Evolutionary conservation across 2,113 vertebrate species (phyloP).

Genomic region (Bubo blakistoni): DNA sequence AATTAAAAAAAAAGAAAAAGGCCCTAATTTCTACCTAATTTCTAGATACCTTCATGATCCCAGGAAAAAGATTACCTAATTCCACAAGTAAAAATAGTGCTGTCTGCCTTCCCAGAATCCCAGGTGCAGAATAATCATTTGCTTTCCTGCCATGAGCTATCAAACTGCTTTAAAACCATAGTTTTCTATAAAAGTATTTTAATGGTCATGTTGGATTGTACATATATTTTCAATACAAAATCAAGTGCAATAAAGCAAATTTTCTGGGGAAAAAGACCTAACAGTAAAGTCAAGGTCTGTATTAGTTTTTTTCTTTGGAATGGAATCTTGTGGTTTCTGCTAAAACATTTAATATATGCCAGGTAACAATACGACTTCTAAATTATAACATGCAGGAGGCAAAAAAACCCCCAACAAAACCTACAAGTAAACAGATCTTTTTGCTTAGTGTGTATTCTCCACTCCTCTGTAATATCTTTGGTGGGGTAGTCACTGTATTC

Average conservation of each 20-base stretch:
- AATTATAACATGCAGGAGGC: not conserved
- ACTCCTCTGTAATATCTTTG: not conserved
- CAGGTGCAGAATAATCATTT: not conserved
- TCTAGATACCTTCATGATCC: not conserved
- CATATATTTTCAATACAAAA: not conserved
- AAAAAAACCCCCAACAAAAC: not conserved
- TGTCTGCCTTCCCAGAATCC: not conserved
- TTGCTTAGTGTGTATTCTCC: not conserved
- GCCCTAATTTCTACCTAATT: not conserved
- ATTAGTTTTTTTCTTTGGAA: not conserved
- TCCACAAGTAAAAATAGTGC: not conserved
- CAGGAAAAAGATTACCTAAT: not conserved
- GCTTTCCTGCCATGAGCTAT: not conserved
- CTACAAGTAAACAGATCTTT: not conserved
- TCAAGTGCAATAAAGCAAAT: not conserved
- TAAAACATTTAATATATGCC: not conserved
- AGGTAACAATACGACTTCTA: not conserved
- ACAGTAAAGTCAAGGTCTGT: not conserved
- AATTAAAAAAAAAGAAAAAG: not conserved
- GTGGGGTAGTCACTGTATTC: not conserved
- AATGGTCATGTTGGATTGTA: not conserved
- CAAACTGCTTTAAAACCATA: not conserved
- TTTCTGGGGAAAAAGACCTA: accelerated
- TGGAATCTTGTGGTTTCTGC: not conserved
- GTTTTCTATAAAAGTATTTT: not conserved